Base-by-base conservation (phyloP, 1,140 invertebrate species). In the Elymnias hypermnestra region DNA sequence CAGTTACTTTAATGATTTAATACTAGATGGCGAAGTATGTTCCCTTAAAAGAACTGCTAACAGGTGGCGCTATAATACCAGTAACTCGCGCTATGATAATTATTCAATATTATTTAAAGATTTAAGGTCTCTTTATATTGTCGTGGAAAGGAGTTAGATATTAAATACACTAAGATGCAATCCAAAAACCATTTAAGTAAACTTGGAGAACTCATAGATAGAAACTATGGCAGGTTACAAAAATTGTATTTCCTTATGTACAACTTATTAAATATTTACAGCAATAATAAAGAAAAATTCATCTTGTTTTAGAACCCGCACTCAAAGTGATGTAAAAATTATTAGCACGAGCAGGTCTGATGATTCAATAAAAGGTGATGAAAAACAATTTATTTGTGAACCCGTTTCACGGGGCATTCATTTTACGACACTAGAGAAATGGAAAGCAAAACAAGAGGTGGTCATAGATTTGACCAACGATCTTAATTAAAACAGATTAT, bases 401-500 rank as follows among this genome's bases (percentile, higher is more conserved):
- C n/a, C n/a, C n/a, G n/a, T n/a, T 28, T 10, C 4, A 2, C 17
- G 10, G n/a, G 22, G 1, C 1, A 12, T 5, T 8, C 26, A 23
- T 5, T 29, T 46, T 0, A 28, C 12, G 25, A 38, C 43, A 8
- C 3, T 38, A 5, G 10, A 28, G 6, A 25, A n/a, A 0, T 13
- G 5, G 21, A 38, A 29, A 29, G 3, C n/a, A 15, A 37, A 29
- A n/a, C 29, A 22, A 5, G 8, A 23, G 6, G 14, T 14, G 3
- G 6, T 13, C 14, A 19, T 46, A n/a, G 43, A 46, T 6, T 18
- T 46, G 29, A 25, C 33, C 5, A 17, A 25, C 0, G 43, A 28
- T 38, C 18, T 10, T 17, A 22, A 45, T 18, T 45, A 36, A 45
- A 44, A n/a, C n/a, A n/a, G n/a, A n/a, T n/a, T n/a, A n/a, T n/a